A percentile compares a stretch with the other conserved stretches of the same genome.
phyloP scores from a whole-genome alignment of 2,888 invertebrate genomes.

The Andrena camellia region DNA sequence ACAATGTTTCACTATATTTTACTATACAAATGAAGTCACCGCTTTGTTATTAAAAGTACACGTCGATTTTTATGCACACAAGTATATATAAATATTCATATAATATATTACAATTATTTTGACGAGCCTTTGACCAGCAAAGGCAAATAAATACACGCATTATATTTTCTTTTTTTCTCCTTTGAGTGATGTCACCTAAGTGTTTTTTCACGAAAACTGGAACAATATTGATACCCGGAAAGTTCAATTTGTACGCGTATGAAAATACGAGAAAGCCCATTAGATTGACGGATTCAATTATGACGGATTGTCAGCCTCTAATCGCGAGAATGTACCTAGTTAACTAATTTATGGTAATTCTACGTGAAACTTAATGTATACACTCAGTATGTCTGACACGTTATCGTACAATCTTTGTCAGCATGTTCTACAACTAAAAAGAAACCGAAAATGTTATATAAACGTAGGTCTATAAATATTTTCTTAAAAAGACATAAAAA shows the following conservation, averaged over 20 bases:
- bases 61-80: constrained; percentile 48
- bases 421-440: too few relatives aligned
- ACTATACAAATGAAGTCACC: constrained; percentile 41
- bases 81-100: constrained; percentile 41
- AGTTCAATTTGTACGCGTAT: constrained; percentile 1
- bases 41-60: constrained; percentile 61
- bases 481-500: too few relatives aligned
- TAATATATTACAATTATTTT: constrained; percentile 56
- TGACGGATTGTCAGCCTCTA: constrained; percentile 26
- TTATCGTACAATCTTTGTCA: too few relatives aligned
- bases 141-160: constrained; percentile 64
- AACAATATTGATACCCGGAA: constrained; percentile 12
- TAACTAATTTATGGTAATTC: neutral
- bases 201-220: constrained; percentile 12
- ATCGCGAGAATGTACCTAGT: neutral
- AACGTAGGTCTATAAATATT: too few relatives aligned
- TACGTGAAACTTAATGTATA: neutral
- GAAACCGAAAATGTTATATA: too few relatives aligned
- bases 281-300: constrained; percentile 12
- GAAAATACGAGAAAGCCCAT: constrained; percentile 14
- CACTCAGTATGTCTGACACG: neutral
- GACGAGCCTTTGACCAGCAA: constrained; percentile 66
- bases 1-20: constrained; percentile 19
- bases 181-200: constrained; percentile 2
- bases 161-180: constrained; percentile 20